These are phyloP conservation scores for Beris chalybata DNA, from an alignment of 2,888 invertebrate genomes.

Conservation along the genomic window DNA sequence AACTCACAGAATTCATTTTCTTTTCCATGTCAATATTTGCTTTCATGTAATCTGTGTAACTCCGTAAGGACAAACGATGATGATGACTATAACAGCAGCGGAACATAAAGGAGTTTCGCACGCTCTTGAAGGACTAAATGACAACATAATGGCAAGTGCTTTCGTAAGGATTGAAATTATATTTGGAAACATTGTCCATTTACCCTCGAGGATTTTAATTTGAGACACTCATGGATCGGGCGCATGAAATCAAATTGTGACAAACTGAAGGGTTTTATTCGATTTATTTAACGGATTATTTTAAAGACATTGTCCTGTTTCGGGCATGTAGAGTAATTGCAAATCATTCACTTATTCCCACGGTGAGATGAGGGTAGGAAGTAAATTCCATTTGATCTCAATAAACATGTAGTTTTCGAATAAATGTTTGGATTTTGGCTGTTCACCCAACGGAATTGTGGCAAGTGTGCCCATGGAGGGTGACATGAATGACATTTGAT, in stretches of 20 bases:
- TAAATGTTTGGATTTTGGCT: too few relatives aligned
- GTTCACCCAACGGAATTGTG: too few relatives aligned
- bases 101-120: slow-evolving; percentile 7
- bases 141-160: slow-evolving; percentile 14
- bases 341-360: slow-evolving; percentile 3
- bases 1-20: slow-evolving; percentile 34
- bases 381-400: too few relatives aligned
- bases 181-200: not conserved
- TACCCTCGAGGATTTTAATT: not conserved
- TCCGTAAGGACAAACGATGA: slow-evolving; percentile 7
- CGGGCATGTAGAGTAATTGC: not conserved
- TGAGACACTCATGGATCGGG: not conserved
- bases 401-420: too few relatives aligned
- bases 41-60: slow-evolving; percentile 29
- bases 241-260: slow-evolving; percentile 11
- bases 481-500: too few relatives aligned
- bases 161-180: not conserved
- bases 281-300: slow-evolving; percentile 20
- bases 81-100: not conserved
- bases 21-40: slow-evolving; percentile 30
- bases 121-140: not conserved
- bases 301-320: not conserved
- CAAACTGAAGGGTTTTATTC: slow-evolving; percentile 17
- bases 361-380: not conserved
- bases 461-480: too few relatives aligned